Base-by-base conservation (phyloP, 2,888 invertebrate genomes). In the Pyrrhia umbra region DNA sequence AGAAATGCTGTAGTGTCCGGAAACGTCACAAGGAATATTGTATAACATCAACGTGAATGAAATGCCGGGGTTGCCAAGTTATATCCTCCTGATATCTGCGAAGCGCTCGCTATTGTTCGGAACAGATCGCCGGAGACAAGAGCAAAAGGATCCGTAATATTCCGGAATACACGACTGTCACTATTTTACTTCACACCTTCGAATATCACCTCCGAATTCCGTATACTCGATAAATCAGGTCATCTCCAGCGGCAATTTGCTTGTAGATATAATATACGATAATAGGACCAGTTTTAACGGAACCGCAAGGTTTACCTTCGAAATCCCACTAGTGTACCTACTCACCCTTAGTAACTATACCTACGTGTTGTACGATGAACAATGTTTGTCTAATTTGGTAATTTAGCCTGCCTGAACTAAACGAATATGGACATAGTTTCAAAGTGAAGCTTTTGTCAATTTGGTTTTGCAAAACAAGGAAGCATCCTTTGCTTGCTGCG, bases 351-450 rank as follows among this genome's bases (percentile, higher is more conserved):
- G 45, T 62, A 55, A 65, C 54, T 59, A 50, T 62, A 65, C 25
- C 42, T 73, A 65, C 63, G 49, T 30, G 59, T 49, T 66, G 62
- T 64, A 49, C 30, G 59, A 47, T 66, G 62, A 73, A 60, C 68
- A 55, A 51, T 76, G 60, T 80, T 69, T 76, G 68, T 62, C 56
- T 73, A 77, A 77, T 77, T 82, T 61, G 57, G 50, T 62, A 49
- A 75, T 69, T 62, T 55, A 25, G 61, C 49, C 40, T 54, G 39
- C 47, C 37, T 65, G 55, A 30, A 47, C 52, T 75, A 52, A 73
- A 72, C 63, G 64, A 74, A 78, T 80, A 75, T 78, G 10, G 27
- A 8, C 8, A 13, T 30, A 10, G 13, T 30, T 30, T 13, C 13
- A 30, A 13, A 10, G 4, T 13, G 30, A 27, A 27, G 27, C 27